Conservation (phyloP, 2,113 vertebrate genomes). For the Haliaeetus leucogaster region DNA sequence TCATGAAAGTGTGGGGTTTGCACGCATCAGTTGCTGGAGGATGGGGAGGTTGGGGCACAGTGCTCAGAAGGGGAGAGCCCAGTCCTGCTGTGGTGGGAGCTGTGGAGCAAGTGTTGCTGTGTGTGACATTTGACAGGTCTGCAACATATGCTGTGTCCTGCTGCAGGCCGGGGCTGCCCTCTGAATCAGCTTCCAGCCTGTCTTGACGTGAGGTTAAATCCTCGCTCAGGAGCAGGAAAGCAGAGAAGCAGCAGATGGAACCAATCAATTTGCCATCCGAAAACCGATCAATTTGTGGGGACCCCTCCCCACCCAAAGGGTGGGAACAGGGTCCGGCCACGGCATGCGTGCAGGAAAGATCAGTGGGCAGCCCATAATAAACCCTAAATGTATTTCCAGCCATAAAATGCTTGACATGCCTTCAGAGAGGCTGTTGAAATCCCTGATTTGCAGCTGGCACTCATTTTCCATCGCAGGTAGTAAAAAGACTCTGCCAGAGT, state of each 20-base stretch:
- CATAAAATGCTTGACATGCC: constrained; percentile 59
- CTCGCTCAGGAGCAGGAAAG: not conserved
- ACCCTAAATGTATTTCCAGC: constrained; percentile 56
- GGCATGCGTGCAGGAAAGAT: not conserved
- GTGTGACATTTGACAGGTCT: constrained; percentile 42
- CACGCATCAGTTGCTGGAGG: rapidly evolving
- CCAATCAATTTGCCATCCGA: constrained; percentile 32
- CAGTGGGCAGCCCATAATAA: constrained; percentile 50
- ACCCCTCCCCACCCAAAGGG: not conserved
- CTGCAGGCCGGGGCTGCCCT: not conserved
- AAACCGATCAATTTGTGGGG: constrained; percentile 10
- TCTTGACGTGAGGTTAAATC: constrained; percentile 6
- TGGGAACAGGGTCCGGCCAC: not conserved
- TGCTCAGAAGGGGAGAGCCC: not conserved
- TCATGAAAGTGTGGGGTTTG: not conserved
- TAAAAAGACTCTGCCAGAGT: constrained; percentile 45
- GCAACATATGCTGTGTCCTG: not conserved
- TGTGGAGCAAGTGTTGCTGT: not conserved
- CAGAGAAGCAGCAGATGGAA: constrained; percentile 54
- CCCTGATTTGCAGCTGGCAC: constrained; percentile 64
- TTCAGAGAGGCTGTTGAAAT: constrained; percentile 63
- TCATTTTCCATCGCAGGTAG: constrained; percentile 64
- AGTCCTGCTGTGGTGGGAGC: rapidly evolving
- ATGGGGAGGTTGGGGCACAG: not conserved
- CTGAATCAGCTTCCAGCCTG: not conserved